Evolutionary conservation across 2,888 invertebrate species (phyloP), one percentile per base, ranked within the genome.

Genomic region (Himalopsyche kuldschensis): DNA sequence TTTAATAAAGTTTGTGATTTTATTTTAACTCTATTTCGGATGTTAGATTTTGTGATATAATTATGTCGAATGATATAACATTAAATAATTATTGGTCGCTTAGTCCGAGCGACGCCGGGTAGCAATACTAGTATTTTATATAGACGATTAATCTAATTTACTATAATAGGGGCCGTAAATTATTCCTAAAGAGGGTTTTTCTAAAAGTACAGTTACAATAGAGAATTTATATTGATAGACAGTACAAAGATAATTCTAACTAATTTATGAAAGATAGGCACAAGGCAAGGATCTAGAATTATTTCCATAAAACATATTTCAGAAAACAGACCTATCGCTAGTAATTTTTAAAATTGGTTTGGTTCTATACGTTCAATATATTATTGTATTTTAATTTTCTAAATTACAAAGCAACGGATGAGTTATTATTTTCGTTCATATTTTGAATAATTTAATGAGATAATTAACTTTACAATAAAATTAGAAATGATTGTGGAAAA

Each of bases 251-350:
- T 55, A 20, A 20, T 10, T 55, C 55, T 55, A 55, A 24, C 20
- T 55, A 55, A 55, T n/a, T 55, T 55, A 55, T 55, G 48, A 85
- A 75, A 85, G 79, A 69, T 83, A 86, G 86, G 86, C 86, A 86
- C 86, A 82, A 84, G 86, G 86, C 83, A 84, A 86, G 80, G 86
- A 77, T 84, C 83, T 83, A 85, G 84, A 83, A 79, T 81, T 76
- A 63, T 48, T 80, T 83, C 31, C 27, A 80, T 63, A 69, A 41
- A 41, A 41, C 11, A 41, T 41, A 41, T 78, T 75, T 75, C 35
- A 77, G 79, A 80, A 80, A 35, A 30, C 75, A 27, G 31, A 27
- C 32, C 31, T 75, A 75, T n/a, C 17, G 27, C 31, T 75, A 75
- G 5, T 20, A 27, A 27, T 69, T 69, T n/a, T 1, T 69, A 15